phyloP scores from a whole-genome alignment of 2,888 invertebrate genomes.

The Pegoplata infirma region DNA sequence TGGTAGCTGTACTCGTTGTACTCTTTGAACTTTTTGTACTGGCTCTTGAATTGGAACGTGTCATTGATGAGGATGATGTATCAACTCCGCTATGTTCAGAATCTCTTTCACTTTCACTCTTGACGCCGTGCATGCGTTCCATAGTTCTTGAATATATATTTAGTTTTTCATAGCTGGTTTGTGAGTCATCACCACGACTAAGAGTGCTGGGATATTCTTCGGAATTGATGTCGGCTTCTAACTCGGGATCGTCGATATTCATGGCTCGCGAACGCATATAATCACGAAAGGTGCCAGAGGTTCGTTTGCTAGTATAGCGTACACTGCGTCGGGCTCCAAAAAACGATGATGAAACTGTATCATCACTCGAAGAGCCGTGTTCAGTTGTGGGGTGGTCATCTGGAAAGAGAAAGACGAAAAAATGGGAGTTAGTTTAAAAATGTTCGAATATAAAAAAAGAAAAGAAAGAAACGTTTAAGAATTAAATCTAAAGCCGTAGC shows the following conservation, averaged over 20 bases:
- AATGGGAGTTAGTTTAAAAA: no score
- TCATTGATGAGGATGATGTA: conserved; percentile 57
- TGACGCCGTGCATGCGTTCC: conserved; percentile 81
- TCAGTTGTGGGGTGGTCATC: conserved; percentile 72
- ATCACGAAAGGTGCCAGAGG: conserved; percentile 77
- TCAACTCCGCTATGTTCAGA: conserved; percentile 70
- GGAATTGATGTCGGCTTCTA: conserved; percentile 72
- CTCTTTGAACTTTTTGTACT: conserved; percentile 63
- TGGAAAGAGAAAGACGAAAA: conserved; percentile 57
- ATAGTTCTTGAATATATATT: conserved; percentile 80
- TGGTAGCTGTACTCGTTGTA: conserved; percentile 64
- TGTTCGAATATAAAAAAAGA: no score
- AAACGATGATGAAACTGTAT: conserved; percentile 77
- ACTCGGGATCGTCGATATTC: conserved; percentile 74
- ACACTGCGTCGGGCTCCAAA: conserved; percentile 77
- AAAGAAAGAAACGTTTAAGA: no score
- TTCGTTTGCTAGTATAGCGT: conserved; percentile 78
- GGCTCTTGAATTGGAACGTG: conserved; percentile 63
- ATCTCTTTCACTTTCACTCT: conserved; percentile 72
- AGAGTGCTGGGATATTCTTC: conserved; percentile 74
- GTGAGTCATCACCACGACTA: conserved; percentile 72
- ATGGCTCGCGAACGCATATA: conserved; percentile 77
- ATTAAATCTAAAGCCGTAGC: no score
- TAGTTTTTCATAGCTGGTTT: conserved; percentile 72
- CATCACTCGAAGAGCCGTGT: conserved; percentile 77